phyloP scores from a whole-genome alignment of 1,140 invertebrate species.

The Diachasmimorpha longicaudata region DNA sequence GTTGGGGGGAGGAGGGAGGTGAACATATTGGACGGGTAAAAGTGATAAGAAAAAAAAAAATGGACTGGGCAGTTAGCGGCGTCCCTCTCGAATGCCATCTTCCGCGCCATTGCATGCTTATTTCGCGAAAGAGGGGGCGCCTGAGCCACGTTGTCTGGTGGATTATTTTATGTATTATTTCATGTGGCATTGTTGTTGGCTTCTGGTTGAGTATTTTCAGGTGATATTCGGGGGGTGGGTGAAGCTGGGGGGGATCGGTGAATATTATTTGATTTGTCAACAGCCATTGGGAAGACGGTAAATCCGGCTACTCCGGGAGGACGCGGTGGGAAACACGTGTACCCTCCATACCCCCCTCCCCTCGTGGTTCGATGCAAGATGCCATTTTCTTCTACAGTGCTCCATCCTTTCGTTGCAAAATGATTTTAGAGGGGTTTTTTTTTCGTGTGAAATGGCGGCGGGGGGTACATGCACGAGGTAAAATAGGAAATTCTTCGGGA shows the following conservation, averaged over 20 bases:
- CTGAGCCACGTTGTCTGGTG: conserved; percentile 46
- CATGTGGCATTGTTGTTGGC: conserved; percentile 17
- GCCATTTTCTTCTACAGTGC: conserved; percentile 38
- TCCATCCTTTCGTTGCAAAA: neutral
- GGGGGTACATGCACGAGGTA: no score
- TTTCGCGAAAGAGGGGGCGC: conserved; percentile 36
- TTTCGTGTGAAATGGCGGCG: neutral
- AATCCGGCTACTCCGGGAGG: neutral
- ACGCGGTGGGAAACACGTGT: conserved; percentile 32
- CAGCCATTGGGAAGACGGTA: no score
- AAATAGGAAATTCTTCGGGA: no score
- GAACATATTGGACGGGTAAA: neutral
- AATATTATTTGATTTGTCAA: no score
- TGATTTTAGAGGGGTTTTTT: neutral
- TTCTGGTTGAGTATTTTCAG: neutral
- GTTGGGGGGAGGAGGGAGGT: neutral
- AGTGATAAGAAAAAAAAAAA: neutral
- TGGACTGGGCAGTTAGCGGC: conserved; percentile 15
- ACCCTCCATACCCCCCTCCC: conserved; percentile 27
- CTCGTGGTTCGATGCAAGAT: conserved; percentile 34
- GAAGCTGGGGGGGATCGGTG: neutral
- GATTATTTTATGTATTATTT: conserved; percentile 1
- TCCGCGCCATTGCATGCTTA: conserved; percentile 48
- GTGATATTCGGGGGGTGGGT: neutral
- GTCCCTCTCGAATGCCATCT: conserved; percentile 59